Conservation (phyloP, 2,797 vertebrate genomes). For the Gouania willdenowi region DNA sequence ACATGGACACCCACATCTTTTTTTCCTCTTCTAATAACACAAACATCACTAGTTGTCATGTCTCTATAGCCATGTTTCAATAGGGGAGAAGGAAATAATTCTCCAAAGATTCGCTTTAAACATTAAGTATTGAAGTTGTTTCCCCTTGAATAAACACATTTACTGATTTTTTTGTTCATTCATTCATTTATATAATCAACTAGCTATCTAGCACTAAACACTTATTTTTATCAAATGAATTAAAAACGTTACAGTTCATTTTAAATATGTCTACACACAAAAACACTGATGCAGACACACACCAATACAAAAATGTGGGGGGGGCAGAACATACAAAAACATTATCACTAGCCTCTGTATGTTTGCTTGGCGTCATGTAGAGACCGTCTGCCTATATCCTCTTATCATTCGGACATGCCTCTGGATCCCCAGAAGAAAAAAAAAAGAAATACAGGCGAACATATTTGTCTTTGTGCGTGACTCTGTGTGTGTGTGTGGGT, state of each 20-base stretch:
- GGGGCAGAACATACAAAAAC: constrained; percentile 52
- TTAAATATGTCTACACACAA: background rate
- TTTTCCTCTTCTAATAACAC: constrained; percentile 10
- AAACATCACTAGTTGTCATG: background rate
- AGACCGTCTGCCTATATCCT: constrained; percentile 72
- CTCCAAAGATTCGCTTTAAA: too few species aligned
- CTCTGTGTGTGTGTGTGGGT: constrained; percentile 61
- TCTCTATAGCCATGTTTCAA: too few species aligned
- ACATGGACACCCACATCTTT: constrained; percentile 26
- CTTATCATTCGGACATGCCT: constrained; percentile 54
- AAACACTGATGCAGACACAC: background rate
- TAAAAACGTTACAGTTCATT: background rate
- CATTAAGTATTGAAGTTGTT: too few species aligned
- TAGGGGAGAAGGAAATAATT: too few species aligned
- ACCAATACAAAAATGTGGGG: background rate
- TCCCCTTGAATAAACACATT: too few species aligned
- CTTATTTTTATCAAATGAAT: too few species aligned
- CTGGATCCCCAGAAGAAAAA: constrained; percentile 46
- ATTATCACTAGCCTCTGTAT: constrained; percentile 47
- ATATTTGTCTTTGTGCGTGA: constrained; percentile 77
- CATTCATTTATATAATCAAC: too few species aligned
- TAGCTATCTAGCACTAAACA: too few species aligned
- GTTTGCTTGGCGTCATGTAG: constrained; percentile 70
- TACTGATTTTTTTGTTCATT: too few species aligned
- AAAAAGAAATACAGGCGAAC: constrained; percentile 48